Conservation (phyloP, 2,888 invertebrate genomes). For the Geophilus truncorum region DNA sequence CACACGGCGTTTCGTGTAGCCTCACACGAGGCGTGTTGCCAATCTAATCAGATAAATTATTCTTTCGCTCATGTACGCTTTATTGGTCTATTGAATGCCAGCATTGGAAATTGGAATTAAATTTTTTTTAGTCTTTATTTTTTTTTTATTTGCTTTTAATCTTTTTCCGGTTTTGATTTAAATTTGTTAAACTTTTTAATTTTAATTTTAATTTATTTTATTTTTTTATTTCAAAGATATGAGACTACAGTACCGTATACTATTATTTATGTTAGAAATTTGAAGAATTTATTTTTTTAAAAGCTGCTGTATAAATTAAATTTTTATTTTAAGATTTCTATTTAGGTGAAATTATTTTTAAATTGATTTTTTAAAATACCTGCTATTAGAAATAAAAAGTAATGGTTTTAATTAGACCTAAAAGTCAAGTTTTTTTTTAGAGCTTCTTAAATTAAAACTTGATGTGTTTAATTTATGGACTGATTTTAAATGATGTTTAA, state of each 20-base stretch:
- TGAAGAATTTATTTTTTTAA: not conserved
- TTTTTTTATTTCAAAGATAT: constrained; percentile 44
- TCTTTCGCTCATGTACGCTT: not conserved
- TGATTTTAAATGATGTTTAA: not conserved
- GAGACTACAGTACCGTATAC: no score
- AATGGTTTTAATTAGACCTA: not conserved
- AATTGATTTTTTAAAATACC: not conserved
- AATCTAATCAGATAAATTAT: not conserved
- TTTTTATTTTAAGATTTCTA: not conserved
- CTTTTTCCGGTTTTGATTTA: no score
- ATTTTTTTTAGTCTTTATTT: not conserved
- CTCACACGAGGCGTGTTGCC: not conserved
- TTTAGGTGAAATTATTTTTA: not conserved
- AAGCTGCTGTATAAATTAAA: not conserved
- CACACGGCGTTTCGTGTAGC: not conserved
- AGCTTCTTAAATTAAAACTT: not conserved
- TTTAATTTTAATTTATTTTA: not conserved
- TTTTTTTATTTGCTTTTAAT: no score
- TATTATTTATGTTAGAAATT: no score
- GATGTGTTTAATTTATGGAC: not conserved
- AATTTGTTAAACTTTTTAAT: no score
- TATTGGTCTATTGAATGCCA: not conserved
- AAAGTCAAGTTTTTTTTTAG: not conserved
- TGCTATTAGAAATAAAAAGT: not conserved
- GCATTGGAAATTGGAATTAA: no score